phyloP scores from a whole-genome alignment of 2,113 vertebrate species.

The Loxodonta africana region DNA sequence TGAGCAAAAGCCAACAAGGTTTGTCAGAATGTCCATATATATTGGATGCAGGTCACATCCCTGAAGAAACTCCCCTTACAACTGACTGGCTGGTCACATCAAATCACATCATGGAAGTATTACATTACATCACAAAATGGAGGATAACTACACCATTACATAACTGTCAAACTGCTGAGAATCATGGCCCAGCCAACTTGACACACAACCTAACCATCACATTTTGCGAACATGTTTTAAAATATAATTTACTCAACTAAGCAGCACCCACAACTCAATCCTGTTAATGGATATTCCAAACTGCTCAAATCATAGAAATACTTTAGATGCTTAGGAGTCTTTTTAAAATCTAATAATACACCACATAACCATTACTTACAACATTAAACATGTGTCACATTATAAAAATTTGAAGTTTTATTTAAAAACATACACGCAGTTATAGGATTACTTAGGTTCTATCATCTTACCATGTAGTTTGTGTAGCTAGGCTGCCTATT shows the following conservation, averaged over 20 bases:
- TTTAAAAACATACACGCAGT: not conserved
- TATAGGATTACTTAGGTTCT: not conserved
- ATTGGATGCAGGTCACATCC: no score
- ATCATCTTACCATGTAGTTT: not conserved
- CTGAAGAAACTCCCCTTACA: no score
- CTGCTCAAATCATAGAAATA: not conserved
- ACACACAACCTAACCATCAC: no score
- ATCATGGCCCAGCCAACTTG: no score
- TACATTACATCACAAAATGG: no score
- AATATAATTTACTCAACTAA: conserved; percentile 10
- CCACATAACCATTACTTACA: not conserved
- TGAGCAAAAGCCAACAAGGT: no score
- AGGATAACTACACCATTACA: no score
- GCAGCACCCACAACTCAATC: not conserved
- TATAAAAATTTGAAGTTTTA: not conserved
- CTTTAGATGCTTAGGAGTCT: not conserved
- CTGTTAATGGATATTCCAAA: not conserved
- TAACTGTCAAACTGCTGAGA: no score
- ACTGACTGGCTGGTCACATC: no score
- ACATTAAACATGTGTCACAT: not conserved
- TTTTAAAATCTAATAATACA: not conserved
- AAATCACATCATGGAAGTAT: no score
- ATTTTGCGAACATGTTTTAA: not conserved
- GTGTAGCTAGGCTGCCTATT: not conserved
- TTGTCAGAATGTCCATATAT: no score